Evolutionary conservation across 2,797 vertebrate genomes (phyloP).

Genomic region (Tragelaphus eurycerus): DNA sequence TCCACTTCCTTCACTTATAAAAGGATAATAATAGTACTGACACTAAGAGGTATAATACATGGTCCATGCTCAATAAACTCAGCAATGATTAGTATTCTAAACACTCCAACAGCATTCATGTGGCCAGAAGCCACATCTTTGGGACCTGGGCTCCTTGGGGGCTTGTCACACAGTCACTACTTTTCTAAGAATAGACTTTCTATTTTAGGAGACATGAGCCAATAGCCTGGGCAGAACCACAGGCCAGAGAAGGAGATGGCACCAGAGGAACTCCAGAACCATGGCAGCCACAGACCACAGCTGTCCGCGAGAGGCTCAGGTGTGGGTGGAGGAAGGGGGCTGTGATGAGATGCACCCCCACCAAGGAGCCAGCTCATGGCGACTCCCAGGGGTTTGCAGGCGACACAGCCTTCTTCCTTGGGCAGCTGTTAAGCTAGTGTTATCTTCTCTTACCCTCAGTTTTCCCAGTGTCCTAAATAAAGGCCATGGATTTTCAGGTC

Average conservation of each 20-base stretch:
- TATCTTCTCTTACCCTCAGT: not conserved
- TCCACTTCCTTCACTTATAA: not conserved
- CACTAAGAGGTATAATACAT: not conserved
- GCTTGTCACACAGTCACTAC: not conserved
- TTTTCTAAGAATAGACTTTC: not conserved
- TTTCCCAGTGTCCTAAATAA: not conserved
- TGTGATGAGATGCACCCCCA: not conserved
- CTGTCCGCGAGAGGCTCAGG: not conserved
- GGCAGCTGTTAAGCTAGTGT: not conserved
- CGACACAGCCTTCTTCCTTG: not conserved
- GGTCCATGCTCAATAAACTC: not conserved
- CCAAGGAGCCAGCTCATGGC: not conserved
- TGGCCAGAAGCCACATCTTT: not conserved
- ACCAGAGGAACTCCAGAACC: not conserved
- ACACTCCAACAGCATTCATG: not conserved
- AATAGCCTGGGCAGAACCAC: not conserved
- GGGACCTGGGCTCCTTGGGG: not conserved
- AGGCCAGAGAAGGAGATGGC: not conserved
- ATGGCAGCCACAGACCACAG: not conserved
- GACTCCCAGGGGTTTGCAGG: not conserved
- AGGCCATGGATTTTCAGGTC: not conserved
- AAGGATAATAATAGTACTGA: not conserved
- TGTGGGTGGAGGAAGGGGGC: not conserved
- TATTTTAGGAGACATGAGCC: not conserved
- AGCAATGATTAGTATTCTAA: not conserved